These are phyloP conservation scores for Tachina fera DNA, from an alignment of 2,888 invertebrate species.

Conservation along the genomic window DNA sequence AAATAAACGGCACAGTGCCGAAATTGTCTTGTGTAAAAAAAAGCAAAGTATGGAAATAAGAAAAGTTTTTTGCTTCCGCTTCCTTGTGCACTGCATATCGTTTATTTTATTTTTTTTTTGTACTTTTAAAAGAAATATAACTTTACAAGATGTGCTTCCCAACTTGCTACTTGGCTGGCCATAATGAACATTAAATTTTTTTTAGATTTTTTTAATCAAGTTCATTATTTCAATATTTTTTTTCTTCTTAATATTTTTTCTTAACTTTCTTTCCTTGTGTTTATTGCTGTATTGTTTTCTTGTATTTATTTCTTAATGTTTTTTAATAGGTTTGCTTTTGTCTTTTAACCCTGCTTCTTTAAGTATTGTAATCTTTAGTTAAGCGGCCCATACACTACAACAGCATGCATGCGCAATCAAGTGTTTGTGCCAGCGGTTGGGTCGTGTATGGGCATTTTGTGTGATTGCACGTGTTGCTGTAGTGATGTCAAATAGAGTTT, in stretches of 20 bases:
- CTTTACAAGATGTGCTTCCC: background rate
- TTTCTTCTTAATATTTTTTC: background rate
- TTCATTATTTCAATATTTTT: slow-evolving; percentile 50
- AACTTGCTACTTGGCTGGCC: background rate
- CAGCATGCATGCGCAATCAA: too few relatives aligned
- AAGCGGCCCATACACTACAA: too few relatives aligned
- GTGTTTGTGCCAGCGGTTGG: too few relatives aligned
- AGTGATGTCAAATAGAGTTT: too few relatives aligned
- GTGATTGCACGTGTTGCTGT: too few relatives aligned
- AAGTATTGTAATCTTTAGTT: slow-evolving; percentile 40
- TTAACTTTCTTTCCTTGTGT: background rate
- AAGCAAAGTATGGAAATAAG: slow-evolving; percentile 44
- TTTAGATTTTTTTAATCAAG: slow-evolving; percentile 24
- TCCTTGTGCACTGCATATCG: slow-evolving; percentile 1
- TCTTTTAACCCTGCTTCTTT: slow-evolving; percentile 13
- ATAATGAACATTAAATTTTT: background rate
- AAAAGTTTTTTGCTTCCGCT: slow-evolving; percentile 42
- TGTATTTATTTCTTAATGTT: background rate
- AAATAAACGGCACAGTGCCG: slow-evolving; percentile 7
- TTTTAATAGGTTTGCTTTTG: background rate
- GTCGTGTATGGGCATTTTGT: too few relatives aligned
- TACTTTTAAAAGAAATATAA: background rate
- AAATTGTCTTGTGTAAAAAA: slow-evolving; percentile 27
- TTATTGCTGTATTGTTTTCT: slow-evolving; percentile 5
- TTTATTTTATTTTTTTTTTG: background rate